Base-by-base conservation (phyloP, 2,113 vertebrate species). In the Peromyscus maniculatus region DNA sequence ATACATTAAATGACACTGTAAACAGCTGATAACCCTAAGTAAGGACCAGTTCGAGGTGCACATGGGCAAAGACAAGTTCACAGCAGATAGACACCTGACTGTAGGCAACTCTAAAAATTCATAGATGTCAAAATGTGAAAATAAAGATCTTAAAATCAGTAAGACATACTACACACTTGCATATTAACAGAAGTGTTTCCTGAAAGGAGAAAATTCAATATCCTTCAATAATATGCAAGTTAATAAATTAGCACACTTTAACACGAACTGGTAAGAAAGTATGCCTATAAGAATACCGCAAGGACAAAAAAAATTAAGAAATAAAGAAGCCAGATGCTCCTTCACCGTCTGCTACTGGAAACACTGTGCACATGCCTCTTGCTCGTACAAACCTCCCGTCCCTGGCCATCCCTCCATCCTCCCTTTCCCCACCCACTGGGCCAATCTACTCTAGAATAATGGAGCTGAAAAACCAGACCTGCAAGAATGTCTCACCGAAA, bases 381-480 rank as follows among this genome's bases (percentile, higher is more conserved):
- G 55, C 67, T 93, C 75, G 21, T 1, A 74, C 64, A 57, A 46
- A 64, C 49, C 22, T 64, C 39, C 57, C 4, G 66, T 28, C 91
- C 43, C 57, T 26, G 19, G 24, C 6, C 49, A 87, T 24, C 82
- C 59, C 90, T 93, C 39, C 22, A 64, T 96, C 33, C 26, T 94
- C 49, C 57, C 17, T 71, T 31, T 89, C 89, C 39, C 28, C 31
- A 77, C 15, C 66, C 83, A 43, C 64, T 49, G 33, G 57, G 21
- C n/a, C 13, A 57, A 52, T 67, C 75, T 91, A 62, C 86, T 52
- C 62, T 67, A 86, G 33, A 91, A 79, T 79, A 88, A 57, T 69
- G 5, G 69, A 69, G 72, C 21, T 75, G 82, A 86, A 95, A 97
- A 97, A 89, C 49, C 71, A 96, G 72, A 89, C 59, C n/a, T 87